Base-by-base conservation (phyloP, 2,797 vertebrate species). In the Catostomus latipinnis region DNA sequence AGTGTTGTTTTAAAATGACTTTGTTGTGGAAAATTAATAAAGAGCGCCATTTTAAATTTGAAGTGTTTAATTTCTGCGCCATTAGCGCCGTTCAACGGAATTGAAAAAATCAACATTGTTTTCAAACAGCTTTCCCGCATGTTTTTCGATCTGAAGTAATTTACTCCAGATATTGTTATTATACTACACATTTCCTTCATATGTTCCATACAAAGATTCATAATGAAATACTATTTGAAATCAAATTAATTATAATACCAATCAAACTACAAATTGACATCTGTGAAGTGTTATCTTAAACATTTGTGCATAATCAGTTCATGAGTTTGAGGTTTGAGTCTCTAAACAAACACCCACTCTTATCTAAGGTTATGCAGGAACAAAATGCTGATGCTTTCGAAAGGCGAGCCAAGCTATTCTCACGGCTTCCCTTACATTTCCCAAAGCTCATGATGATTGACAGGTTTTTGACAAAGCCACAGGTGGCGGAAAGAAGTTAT, bases 401-500 rank as follows among this genome's bases (percentile, higher is more conserved):
- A 78, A 71, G 53, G 14, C 34, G 5, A 71, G 76, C 76, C 34
- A 71, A 71, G 50, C 3, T 6, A 43, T 54, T 66, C 14, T 63
- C 8, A 63, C 34, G 12, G 6, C 12, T 63, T 13, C 61, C 43
- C 12, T 73, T 50, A 73, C 6, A 76, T 76, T 22, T 48, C 43
- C 49, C 49, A 54, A 16, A 53, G 22, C 68, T 54, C 0, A 34
- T 62, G 50, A 54, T 12, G 50, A 54, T 12, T 71, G 76, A 48
- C 57, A 53, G 49, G 6, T 46, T 78, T 48, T 78, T 78, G 76
- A 58, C 58, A 62, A 43, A 60, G 49, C 8, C 60, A 52, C 66
- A 43, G 12, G 18, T 69, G 18, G 16, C 49, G 0, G 10, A 49
- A 62, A 62, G 10, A 50, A 68, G 54, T n/a, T 9, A 9, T 13